These are phyloP conservation scores for Menura novaehollandiae DNA, from an alignment of 2,113 vertebrate species.

Conservation along the genomic window DNA sequence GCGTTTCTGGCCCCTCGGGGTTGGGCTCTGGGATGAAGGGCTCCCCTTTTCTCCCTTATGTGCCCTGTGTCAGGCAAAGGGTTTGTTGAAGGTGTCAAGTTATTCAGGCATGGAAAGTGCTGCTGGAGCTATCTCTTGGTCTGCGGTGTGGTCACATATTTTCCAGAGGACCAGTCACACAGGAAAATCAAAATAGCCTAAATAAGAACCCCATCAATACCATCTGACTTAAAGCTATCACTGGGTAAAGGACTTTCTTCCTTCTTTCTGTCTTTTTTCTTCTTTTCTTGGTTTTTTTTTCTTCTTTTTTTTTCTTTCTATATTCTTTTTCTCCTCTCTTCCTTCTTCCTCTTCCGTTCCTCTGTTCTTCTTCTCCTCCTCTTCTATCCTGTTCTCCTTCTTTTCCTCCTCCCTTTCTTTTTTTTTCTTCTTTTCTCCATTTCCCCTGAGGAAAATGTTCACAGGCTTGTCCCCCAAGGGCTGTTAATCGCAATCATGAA, in stretches of 20 bases:
- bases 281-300: no score
- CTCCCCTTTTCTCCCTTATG: fast-evolving
- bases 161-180: no score
- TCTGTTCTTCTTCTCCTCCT: no score
- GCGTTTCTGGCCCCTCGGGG: fast-evolving
- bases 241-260: not conserved
- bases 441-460: not conserved
- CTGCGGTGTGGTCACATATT: fast-evolving
- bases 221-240: fast-evolving
- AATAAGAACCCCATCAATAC: not conserved
- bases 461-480: no score
- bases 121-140: no score
- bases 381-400: not conserved
- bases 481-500: not conserved
- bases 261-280: not conserved
- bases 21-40: no score
- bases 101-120: fast-evolving
- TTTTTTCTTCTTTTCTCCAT: no score
- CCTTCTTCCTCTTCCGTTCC: no score
- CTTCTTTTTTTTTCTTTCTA: no score
- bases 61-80: not conserved
- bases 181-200: not conserved
- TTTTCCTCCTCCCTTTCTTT: not conserved
- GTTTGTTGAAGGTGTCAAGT: not conserved
- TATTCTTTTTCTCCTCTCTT: no score